Evolutionary conservation across 2,113 vertebrate species (phyloP).

Genomic region (Rafetus swinhoei): DNA sequence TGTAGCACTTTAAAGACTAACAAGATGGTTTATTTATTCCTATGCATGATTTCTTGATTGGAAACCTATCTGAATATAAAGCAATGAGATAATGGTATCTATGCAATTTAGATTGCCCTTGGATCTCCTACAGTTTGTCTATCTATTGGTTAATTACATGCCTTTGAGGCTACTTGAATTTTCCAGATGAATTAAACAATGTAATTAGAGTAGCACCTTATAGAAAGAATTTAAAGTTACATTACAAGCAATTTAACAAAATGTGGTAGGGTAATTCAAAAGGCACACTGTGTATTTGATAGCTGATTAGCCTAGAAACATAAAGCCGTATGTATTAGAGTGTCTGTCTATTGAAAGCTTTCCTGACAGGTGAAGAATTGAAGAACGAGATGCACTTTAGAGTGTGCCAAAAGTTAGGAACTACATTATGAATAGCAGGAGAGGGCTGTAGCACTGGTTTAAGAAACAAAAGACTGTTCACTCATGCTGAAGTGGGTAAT

Average conservation of each 20-base stretch:
- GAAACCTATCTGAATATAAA: background rate
- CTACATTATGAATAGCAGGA: background rate
- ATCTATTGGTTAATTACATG: background rate
- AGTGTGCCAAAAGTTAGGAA: background rate
- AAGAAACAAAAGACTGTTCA: background rate
- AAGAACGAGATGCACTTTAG: background rate
- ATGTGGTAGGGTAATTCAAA: conserved; percentile 11
- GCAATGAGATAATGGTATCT: background rate
- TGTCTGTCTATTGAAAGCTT: conserved; percentile 17
- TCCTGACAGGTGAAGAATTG: background rate
- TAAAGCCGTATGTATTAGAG: background rate
- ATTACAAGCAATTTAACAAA: conserved; percentile 13
- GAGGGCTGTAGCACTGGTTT: background rate
- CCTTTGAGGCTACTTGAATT: background rate
- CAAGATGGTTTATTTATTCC: background rate
- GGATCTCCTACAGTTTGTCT: background rate
- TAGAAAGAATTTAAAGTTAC: background rate
- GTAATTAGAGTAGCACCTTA: background rate
- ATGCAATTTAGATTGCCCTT: background rate
- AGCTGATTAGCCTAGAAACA: background rate
- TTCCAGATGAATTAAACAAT: background rate
- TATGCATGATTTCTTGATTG: background rate
- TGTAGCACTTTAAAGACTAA: too few relatives aligned
- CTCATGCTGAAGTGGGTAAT: background rate
- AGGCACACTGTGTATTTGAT: conserved; percentile 16